These are phyloP conservation scores for Glandiceps talaboti DNA, from an alignment of 53 echinoderm and acorn worm species.

Conservation along the genomic window DNA sequence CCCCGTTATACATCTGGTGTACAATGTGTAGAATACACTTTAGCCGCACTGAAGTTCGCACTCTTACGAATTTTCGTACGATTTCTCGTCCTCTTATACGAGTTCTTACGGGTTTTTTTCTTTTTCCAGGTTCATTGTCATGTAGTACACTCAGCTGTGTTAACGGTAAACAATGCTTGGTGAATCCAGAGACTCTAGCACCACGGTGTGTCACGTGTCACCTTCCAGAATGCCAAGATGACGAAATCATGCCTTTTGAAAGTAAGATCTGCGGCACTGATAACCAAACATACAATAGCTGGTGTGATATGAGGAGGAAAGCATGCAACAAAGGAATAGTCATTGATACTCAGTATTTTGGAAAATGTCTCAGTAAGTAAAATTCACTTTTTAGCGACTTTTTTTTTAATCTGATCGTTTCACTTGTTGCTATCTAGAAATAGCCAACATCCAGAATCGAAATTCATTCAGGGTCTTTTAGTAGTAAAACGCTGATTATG, in stretches of 20 bases:
- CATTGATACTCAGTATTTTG: not conserved
- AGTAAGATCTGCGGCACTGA: not conserved
- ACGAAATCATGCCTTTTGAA: not conserved
- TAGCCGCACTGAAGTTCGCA: too few relatives aligned
- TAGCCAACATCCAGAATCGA: too few relatives aligned
- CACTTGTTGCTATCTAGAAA: too few relatives aligned
- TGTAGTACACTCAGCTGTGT: slow-evolving; percentile 49
- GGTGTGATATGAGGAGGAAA: not conserved
- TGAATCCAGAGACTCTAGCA: slow-evolving; percentile 18
- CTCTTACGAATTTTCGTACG: too few relatives aligned
- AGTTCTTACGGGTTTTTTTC: too few relatives aligned
- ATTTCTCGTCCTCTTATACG: too few relatives aligned
- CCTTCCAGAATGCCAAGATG: not conserved
- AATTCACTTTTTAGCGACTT: too few relatives aligned
- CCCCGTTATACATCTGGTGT: too few relatives aligned
- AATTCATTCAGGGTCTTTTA: too few relatives aligned
- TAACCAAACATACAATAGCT: not conserved
- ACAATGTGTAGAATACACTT: too few relatives aligned
- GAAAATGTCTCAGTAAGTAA: not conserved
- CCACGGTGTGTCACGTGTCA: slow-evolving; percentile 43
- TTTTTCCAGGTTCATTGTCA: slow-evolving; percentile 2
- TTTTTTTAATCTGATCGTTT: too few relatives aligned
- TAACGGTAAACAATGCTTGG: slow-evolving; percentile 33
- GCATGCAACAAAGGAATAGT: not conserved
- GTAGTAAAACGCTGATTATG: too few relatives aligned